Percentiles rank a stretch among this genome's conserved stretches.
Evolutionary conservation across 2,797 vertebrate species (phyloP).

Genomic region (Acrossocheilus fasciatus): DNA sequence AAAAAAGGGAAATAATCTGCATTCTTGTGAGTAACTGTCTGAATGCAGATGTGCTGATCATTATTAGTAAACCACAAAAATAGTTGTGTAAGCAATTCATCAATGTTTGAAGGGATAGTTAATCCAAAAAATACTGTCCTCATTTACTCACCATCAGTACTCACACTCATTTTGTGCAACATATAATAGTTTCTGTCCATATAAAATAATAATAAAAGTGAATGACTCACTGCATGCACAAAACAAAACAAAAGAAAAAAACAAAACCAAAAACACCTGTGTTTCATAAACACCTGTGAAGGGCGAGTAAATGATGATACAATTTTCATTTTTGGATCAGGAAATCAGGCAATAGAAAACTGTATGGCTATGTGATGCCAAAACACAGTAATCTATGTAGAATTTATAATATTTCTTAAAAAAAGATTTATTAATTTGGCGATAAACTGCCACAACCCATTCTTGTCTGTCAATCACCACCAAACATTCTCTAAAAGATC

Average conservation of each 20-base stretch:
- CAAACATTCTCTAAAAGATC: conserved; percentile 13
- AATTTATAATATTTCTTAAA: conserved; percentile 6
- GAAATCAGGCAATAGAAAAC: too few species aligned
- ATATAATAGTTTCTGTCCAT: neutral
- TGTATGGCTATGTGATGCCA: too few species aligned
- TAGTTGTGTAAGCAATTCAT: neutral
- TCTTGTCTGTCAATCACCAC: conserved; percentile 19
- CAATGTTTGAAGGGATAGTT: neutral
- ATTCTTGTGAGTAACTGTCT: neutral
- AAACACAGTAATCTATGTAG: neutral
- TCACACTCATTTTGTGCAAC: neutral
- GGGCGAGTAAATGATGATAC: too few species aligned
- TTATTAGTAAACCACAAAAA: neutral
- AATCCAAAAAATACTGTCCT: neutral
- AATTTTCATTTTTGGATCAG: neutral
- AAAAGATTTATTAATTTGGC: neutral
- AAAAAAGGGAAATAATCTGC: neutral
- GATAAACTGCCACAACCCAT: conserved; percentile 19
- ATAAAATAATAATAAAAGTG: neutral
- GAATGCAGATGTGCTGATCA: neutral
- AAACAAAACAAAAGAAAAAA: too few species aligned
- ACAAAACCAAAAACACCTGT: too few species aligned
- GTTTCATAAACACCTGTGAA: neutral
- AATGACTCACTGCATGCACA: too few species aligned
- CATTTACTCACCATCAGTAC: neutral